Percentiles rank a stretch among this genome's conserved stretches.
phyloP scores from a whole-genome alignment of 1,140 invertebrate species.

The Matsumurasca onukii region DNA sequence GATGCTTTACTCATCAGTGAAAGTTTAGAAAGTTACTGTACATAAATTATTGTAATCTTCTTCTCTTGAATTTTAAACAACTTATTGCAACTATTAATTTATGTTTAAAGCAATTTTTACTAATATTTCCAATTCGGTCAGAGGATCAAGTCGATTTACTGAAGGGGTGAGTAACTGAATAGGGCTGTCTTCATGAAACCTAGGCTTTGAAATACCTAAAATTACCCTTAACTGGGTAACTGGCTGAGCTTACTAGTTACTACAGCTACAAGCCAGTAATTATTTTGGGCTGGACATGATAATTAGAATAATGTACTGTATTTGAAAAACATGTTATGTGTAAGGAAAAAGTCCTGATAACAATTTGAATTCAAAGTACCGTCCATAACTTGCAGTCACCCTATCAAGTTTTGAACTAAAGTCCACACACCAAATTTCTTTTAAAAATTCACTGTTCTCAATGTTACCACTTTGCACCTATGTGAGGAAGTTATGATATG shows the following conservation, averaged over 20 bases:
- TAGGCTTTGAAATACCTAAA: neutral
- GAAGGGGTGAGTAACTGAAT: conserved; percentile 22
- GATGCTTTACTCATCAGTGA: too few relatives aligned
- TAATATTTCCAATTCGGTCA: conserved; percentile 20
- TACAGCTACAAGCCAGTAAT: neutral
- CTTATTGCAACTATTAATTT: too few relatives aligned
- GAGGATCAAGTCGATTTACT: conserved; percentile 7
- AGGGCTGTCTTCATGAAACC: neutral
- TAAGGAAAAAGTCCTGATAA: neutral
- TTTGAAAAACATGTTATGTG: neutral
- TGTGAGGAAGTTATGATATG: too few relatives aligned
- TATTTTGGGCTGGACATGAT: neutral
- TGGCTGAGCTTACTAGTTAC: neutral
- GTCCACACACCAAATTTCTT: too few relatives aligned
- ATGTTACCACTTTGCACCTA: too few relatives aligned
- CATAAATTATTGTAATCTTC: too few relatives aligned
- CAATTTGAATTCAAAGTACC: too few relatives aligned
- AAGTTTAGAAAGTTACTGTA: too few relatives aligned
- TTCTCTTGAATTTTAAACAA: too few relatives aligned
- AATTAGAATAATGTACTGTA: neutral
- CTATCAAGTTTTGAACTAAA: too few relatives aligned
- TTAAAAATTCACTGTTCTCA: too few relatives aligned
- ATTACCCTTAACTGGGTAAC: neutral
- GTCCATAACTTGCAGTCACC: too few relatives aligned
- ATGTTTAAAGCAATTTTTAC: conserved; percentile 29